Base-by-base conservation (phyloP, 2,888 invertebrate species). In the Chrysotoxum bicinctum region DNA sequence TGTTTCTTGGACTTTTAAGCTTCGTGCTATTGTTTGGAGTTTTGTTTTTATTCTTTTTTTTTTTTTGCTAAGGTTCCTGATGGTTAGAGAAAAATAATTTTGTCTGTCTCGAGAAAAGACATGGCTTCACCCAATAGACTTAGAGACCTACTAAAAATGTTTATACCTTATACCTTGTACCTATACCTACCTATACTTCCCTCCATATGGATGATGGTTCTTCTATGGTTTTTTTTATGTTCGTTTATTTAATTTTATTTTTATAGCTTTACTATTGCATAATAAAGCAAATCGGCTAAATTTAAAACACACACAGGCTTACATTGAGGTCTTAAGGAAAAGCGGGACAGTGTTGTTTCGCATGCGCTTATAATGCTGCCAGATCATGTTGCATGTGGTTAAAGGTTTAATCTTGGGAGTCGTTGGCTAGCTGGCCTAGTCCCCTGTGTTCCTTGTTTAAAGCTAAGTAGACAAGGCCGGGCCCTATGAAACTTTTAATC, bases 241-340 rank as follows among this genome's bases (percentile, higher is more conserved):
- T 83, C 84, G 56, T 85, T 85, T 84, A 70, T 72, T 84, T 84
- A 84, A 78, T 83, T 79, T 76, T 50, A 75, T 60, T 75, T 83
- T 83, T 78, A 69, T 83, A 45, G 72, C 68, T 26, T 64, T 64
- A 45, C 64, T 37, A 64, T 85, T 85, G 85, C 85, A 81, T 77
- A 85, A 85, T 64, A 19, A 66, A 45, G 62, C 37, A 80, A 80
- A 85, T 85, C 76, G 72, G 52, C 9, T 68, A 60, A 81, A 77
- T 81, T 85, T 60, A 43, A 80, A 76, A 85, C 54, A 64, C 40
- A 73, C 21, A 70, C 35, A 79, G 37, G 40, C 6, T 14, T 37
- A 69, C 30, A 62, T n/a, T 35, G 64, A 9, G 64, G 19, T 30
- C 30, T 64, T 9, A 21, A 64, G 19, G 32, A 66, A 66, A 66